Percentiles rank a stretch among this genome's conserved stretches.
Conservation (phyloP, 2,888 invertebrate species). For the Drosophila greeni region DNA sequence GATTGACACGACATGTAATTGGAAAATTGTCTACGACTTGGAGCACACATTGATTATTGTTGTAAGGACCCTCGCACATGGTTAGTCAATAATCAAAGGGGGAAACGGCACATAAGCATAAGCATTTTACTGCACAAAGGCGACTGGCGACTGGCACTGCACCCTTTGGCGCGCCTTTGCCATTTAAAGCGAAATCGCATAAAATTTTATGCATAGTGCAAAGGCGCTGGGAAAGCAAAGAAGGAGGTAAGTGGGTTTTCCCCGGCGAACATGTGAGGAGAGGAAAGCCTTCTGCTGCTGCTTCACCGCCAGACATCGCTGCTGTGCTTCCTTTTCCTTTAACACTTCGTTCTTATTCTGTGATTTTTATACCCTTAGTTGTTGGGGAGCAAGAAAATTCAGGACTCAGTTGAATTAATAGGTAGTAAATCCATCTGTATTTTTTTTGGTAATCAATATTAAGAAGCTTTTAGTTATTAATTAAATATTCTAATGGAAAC, state of each 20-base stretch:
- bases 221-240: slow-evolving; percentile 14
- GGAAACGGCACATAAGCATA: slow-evolving; percentile 15
- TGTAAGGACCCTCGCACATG: slow-evolving; percentile 39
- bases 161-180: slow-evolving; percentile 8
- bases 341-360: not conserved
- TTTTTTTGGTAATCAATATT: too few relatives aligned
- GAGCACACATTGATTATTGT: slow-evolving; percentile 38
- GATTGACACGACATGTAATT: slow-evolving; percentile 67
- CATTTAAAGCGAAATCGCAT: slow-evolving; percentile 49
- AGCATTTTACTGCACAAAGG: slow-evolving; percentile 55
- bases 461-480: not conserved
- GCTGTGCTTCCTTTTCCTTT: not conserved
- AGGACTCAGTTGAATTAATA: too few relatives aligned
- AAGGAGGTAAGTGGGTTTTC: not conserved
- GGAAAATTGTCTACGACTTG: slow-evolving; percentile 64
- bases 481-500: too few relatives aligned
- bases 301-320: slow-evolving; percentile 22
- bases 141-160: slow-evolving; percentile 19
- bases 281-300: slow-evolving; percentile 3
- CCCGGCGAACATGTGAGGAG: not conserved
- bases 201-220: slow-evolving; percentile 55
- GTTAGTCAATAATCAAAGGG: slow-evolving; percentile 52
- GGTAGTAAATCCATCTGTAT: too few relatives aligned
- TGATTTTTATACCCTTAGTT: slow-evolving; percentile 1
- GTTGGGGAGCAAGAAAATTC: not conserved